phyloP scores from a whole-genome alignment of 2,113 vertebrate species.

The Stigmatopora nigra region DNA sequence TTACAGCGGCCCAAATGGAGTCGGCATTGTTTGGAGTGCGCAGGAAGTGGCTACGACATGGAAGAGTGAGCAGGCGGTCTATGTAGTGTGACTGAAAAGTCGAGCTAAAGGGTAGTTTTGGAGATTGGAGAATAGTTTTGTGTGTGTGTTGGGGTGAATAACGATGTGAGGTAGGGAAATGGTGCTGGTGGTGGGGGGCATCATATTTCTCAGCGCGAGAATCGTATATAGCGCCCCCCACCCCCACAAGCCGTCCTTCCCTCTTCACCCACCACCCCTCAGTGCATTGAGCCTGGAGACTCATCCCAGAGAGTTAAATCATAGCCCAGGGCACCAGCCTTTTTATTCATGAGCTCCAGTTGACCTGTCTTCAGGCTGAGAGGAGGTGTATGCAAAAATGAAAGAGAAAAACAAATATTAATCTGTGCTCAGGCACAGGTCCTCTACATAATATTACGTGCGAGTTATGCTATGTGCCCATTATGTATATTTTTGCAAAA shows the following conservation, averaged over 20 bases:
- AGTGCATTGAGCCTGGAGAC: constrained; percentile 28
- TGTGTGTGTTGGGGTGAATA: neutral
- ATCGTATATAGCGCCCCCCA: constrained; percentile 3
- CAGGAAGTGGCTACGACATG: constrained; percentile 57
- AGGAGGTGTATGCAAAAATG: constrained; percentile 38
- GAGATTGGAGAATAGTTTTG: constrained; percentile 5
- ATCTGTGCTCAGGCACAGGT: constrained; percentile 20
- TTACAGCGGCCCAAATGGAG: constrained; percentile 66
- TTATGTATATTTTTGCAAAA: too few relatives aligned
- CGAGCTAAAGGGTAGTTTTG: constrained; percentile 44
- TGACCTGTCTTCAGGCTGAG: constrained; percentile 50
- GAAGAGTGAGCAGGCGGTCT: constrained; percentile 63
- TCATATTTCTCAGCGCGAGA: constrained; percentile 52
- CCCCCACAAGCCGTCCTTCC: too few relatives aligned
- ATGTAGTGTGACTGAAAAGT: constrained; percentile 54
- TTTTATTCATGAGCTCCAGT: constrained; percentile 55
- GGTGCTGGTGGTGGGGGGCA: constrained; percentile 8
- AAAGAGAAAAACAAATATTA: constrained; percentile 41
- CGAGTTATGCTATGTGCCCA: neutral
- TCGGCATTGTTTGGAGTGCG: constrained; percentile 67
- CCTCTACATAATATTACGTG: constrained; percentile 9
- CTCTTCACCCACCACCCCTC: constrained; percentile 7
- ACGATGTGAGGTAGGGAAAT: neutral
- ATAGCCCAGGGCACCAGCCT: constrained; percentile 48
- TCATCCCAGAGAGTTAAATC: constrained; percentile 47